Conservation (phyloP, 2,113 vertebrate genomes). For the Hippocampus guttulatus region DNA sequence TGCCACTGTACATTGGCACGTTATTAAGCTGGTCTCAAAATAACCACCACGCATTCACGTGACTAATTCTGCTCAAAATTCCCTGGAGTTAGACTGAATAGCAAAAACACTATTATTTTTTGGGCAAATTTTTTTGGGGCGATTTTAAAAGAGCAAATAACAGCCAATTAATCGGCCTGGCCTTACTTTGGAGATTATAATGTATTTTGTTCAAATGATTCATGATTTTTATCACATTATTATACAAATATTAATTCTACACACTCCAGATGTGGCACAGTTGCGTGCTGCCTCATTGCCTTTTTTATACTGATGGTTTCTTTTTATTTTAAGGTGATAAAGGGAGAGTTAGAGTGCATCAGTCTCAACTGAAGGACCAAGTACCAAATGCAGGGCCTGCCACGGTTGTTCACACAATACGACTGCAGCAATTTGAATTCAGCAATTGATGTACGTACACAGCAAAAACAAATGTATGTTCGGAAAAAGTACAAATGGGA, state of each 20-base stretch:
- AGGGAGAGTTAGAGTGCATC: not conserved
- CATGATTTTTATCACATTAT: not conserved
- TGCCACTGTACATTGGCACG: not conserved
- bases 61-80: too few species aligned
- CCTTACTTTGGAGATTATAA: too few species aligned
- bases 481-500: not conserved
- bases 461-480: not conserved
- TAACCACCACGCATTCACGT: too few species aligned
- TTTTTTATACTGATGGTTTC: too few species aligned
- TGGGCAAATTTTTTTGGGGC: too few species aligned
- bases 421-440: not conserved
- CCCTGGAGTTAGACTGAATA: too few species aligned
- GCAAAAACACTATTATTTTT: too few species aligned
- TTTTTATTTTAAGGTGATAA: too few species aligned
- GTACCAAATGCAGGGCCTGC: not conserved
- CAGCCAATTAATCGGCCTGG: too few species aligned
- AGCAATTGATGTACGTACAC: not conserved
- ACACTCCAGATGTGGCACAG: not conserved
- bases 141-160: too few species aligned
- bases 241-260: not conserved
- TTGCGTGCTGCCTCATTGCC: not conserved
- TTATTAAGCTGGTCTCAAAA: not conserved
- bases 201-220: too few species aligned
- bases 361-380: not conserved
- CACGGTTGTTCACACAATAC: not conserved